Conservation (phyloP, 2,888 invertebrate genomes). For the Protonemura montana region DNA sequence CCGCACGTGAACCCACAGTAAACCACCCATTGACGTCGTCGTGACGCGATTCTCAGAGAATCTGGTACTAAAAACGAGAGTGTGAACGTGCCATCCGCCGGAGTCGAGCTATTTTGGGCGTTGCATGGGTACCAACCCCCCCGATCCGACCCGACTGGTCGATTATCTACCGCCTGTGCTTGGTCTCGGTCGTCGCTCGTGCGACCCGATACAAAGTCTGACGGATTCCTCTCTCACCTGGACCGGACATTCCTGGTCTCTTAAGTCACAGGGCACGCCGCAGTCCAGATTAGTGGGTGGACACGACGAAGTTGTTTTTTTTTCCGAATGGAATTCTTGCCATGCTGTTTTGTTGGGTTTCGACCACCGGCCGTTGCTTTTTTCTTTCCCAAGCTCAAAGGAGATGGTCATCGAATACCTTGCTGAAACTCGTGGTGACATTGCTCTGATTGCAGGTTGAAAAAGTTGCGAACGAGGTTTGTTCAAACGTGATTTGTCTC, state of each 20-base stretch:
- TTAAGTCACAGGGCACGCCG: neutral
- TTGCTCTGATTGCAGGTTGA: too few relatives aligned
- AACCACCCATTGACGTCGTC: neutral
- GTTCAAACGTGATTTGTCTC: too few relatives aligned
- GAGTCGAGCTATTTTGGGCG: neutral
- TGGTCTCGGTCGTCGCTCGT: neutral
- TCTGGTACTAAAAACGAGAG: neutral
- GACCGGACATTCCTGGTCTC: neutral
- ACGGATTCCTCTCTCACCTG: neutral
- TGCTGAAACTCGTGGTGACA: too few relatives aligned
- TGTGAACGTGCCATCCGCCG: neutral
- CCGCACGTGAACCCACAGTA: neutral
- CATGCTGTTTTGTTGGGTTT: too few relatives aligned
- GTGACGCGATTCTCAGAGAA: neutral
- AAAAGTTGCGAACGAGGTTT: too few relatives aligned
- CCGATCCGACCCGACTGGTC: neutral
- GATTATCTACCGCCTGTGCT: neutral
- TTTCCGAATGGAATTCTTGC: too few relatives aligned
- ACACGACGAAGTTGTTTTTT: too few relatives aligned
- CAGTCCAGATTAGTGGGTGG: neutral
- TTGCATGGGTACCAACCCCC: neutral
- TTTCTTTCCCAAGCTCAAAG: too few relatives aligned
- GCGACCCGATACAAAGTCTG: neutral
- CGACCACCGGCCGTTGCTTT: too few relatives aligned
- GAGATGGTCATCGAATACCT: too few relatives aligned